Percentiles rank a stretch among this genome's conserved stretches.
phyloP scores from a whole-genome alignment of 2,797 vertebrate genomes.

The Coracias cyanogaster region DNA sequence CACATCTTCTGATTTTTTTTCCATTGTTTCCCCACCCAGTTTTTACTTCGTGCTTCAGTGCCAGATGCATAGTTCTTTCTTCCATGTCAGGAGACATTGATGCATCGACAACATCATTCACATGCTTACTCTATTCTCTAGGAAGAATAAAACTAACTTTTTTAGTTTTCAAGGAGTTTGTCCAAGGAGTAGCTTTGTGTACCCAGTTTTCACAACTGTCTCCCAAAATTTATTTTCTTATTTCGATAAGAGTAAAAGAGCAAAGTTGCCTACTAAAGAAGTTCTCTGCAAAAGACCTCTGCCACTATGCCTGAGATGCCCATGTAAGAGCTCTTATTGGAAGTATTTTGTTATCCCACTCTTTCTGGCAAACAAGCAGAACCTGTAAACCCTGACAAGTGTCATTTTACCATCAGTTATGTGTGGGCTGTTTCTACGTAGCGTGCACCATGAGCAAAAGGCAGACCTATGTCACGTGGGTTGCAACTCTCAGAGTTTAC shows the following conservation, averaged over 20 bases:
- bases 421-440: neutral
- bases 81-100: neutral
- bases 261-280: neutral
- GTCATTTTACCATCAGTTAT: neutral
- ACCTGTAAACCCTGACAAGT: neutral
- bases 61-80: neutral
- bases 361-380: neutral
- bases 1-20: neutral
- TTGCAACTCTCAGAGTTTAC: neutral
- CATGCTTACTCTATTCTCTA: neutral
- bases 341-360: neutral
- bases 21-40: neutral
- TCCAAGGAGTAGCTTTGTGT: neutral
- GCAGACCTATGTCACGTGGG: neutral
- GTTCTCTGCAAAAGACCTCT: neutral
- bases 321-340: neutral
- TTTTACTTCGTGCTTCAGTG: neutral
- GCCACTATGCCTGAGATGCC: neutral
- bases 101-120: neutral
- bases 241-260: neutral
- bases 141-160: neutral
- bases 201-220: neutral
- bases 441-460: neutral
- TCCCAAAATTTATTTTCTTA: neutral
- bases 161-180: neutral